A percentile compares a stretch with the other conserved stretches of the same genome.
phyloP scores from a whole-genome alignment of 2,113 vertebrate species.

The Ploceus nigricollis region DNA sequence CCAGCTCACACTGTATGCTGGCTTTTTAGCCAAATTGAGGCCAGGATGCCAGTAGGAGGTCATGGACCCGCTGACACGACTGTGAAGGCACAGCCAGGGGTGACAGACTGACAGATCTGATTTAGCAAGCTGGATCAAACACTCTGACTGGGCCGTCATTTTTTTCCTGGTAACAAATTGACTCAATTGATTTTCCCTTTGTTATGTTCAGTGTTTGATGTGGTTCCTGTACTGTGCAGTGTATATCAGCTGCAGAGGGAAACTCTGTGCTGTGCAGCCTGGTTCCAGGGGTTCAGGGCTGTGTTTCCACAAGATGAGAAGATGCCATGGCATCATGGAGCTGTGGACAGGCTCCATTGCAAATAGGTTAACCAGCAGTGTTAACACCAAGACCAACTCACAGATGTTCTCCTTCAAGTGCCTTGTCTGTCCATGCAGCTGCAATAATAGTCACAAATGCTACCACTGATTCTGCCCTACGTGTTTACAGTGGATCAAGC shows the following conservation, averaged over 20 bases:
- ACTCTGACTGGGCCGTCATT: not conserved
- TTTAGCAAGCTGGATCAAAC: not conserved
- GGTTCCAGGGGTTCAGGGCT: not conserved
- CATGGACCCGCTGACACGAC: accelerated
- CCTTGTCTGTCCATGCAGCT: not conserved
- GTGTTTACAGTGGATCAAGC: not conserved
- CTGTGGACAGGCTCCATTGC: not conserved
- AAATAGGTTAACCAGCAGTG: not conserved
- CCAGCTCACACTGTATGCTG: not conserved
- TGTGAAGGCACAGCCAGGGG: not conserved
- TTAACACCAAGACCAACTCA: not conserved
- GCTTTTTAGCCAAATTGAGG: not conserved
- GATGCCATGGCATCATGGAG: not conserved
- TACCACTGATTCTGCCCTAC: not conserved
- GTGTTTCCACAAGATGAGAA: not conserved
- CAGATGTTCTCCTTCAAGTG: not conserved
- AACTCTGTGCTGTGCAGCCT: not conserved
- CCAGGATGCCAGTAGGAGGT: not conserved
- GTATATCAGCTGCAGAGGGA: not conserved
- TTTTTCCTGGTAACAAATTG: not conserved
- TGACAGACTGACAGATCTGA: not conserved
- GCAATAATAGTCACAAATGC: not conserved
- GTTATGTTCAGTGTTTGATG: not conserved
- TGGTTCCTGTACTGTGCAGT: not conserved
- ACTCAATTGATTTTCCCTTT: not conserved